Conservation (phyloP, 37 sponge, comb jelly and placozoan genomes). For the Spongia lamella region DNA sequence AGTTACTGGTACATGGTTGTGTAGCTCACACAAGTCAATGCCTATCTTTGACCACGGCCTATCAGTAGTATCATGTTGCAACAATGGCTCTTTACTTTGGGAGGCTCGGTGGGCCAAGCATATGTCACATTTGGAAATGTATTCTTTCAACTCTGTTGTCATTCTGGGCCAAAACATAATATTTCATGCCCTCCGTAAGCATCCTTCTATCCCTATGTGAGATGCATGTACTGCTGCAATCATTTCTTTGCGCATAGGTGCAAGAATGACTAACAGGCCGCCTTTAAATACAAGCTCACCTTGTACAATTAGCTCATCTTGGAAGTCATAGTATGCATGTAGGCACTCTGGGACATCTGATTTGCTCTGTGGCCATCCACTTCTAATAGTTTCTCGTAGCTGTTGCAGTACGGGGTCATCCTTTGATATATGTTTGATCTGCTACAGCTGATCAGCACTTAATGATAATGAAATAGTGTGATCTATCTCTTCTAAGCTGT, state of each 20-base stretch:
- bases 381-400: conserved; percentile 3
- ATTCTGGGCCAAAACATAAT: conserved; percentile 50
- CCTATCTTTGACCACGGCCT: conserved; percentile 21
- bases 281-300: background rate
- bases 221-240: background rate
- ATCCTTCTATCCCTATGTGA: conserved; percentile 32
- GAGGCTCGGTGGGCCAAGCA: conserved; percentile 20
- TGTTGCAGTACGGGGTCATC: conserved; percentile 16
- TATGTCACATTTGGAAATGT: conserved; percentile 34
- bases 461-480: conserved; percentile 23
- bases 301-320: conserved; percentile 13
- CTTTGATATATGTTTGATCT: conserved; percentile 11
- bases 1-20: background rate
- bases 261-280: conserved; percentile 5
- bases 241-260: conserved; percentile 1
- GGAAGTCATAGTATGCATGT: no score
- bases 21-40: conserved; percentile 7
- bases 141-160: conserved; percentile 29
- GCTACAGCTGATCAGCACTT: background rate
- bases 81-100: conserved; percentile 18
- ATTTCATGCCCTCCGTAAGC: conserved; percentile 19
- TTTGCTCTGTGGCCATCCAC: no score
- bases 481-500: conserved; percentile 1
- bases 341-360: no score
- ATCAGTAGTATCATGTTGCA: conserved; percentile 14